A percentile compares a stretch with the other conserved stretches of the same genome.
Conservation (phyloP, 2,888 invertebrate species). For the Sthenelais limicola region DNA sequence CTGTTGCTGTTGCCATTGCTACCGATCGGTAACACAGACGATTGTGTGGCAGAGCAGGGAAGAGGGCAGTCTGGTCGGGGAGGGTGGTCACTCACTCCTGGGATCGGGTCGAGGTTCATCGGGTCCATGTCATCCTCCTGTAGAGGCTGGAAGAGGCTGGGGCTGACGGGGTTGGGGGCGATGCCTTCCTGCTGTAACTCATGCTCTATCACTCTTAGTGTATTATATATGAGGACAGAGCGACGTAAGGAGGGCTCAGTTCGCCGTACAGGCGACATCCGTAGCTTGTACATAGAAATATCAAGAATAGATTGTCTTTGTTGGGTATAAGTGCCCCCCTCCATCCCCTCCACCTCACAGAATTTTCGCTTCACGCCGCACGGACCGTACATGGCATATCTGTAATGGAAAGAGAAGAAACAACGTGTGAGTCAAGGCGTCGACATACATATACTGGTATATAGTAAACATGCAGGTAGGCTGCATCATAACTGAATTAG, state of each 20-base stretch:
- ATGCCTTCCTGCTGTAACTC: slow-evolving; percentile 80
- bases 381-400: slow-evolving; percentile 41
- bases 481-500: too few species aligned
- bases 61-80: slow-evolving; percentile 22
- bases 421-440: too few species aligned
- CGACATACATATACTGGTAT: too few species aligned
- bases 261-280: slow-evolving; percentile 66
- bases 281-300: slow-evolving; percentile 92
- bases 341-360: slow-evolving; percentile 34
- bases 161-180: slow-evolving; percentile 47
- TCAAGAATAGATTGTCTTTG: slow-evolving; percentile 89
- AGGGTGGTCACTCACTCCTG: not conserved
- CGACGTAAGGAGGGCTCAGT: slow-evolving; percentile 91
- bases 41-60: slow-evolving; percentile 1
- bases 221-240: slow-evolving; percentile 94
- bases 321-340: slow-evolving; percentile 24
- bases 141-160: slow-evolving; percentile 51
- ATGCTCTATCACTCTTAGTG: slow-evolving; percentile 85
- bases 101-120: slow-evolving; percentile 36
- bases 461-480: too few species aligned
- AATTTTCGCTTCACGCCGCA: slow-evolving; percentile 36
- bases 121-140: slow-evolving; percentile 19
- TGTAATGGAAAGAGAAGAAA: slow-evolving; percentile 22
- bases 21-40: not conserved
- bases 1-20: too few species aligned